Base-by-base conservation (phyloP, 2,113 vertebrate species). In the Microtus richardsoni region DNA sequence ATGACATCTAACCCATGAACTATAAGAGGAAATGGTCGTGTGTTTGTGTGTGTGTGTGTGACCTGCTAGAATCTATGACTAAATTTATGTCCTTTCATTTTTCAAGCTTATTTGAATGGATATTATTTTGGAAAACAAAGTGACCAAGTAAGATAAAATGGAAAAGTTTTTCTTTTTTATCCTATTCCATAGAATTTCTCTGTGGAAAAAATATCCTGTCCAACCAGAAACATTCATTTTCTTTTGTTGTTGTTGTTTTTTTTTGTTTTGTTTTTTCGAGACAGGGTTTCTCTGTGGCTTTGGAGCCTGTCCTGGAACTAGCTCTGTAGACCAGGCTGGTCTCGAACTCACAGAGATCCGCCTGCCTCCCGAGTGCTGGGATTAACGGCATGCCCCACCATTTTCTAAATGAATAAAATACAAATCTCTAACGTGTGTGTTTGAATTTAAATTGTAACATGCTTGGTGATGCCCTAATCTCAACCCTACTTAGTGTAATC, bases 331-430 rank as follows among this genome's bases (percentile, higher is more conserved):
- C 47, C 47, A 47, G 47, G 47, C 47, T 47, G 47, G 47, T 47
- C 47, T 47, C 47, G 47, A 47, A 47, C 47, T 47, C 47, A 47
- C 47, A 47, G 47, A 10, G 47, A 47, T 47, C 8, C 1, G 8
- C 47, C 47, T 47, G 7, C 47, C 47, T 49, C 47, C 47, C 0
- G 47, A 49, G 47, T 49, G 47, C 47, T 49, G 47, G 47, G 47
- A 49, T 49, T 49, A 49, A 49, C 10, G 47, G 9, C 47, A 0
- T 49, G 47, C 1, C 2, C 47, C 9, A 49, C 47, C 10, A 86
- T 73, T 22, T 62, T 90, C 73, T 80, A 79, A 91, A 94, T 77
- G 62, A 94, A 2, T 8, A 88, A 70, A 71, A 93, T 94, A 77
- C 44, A 73, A 91, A 88, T 85, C 47, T 91, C 10, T 49, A n/a